These are phyloP conservation scores for Argyrosomus regius DNA, from an alignment of 2,797 vertebrate species.

Conservation along the genomic window DNA sequence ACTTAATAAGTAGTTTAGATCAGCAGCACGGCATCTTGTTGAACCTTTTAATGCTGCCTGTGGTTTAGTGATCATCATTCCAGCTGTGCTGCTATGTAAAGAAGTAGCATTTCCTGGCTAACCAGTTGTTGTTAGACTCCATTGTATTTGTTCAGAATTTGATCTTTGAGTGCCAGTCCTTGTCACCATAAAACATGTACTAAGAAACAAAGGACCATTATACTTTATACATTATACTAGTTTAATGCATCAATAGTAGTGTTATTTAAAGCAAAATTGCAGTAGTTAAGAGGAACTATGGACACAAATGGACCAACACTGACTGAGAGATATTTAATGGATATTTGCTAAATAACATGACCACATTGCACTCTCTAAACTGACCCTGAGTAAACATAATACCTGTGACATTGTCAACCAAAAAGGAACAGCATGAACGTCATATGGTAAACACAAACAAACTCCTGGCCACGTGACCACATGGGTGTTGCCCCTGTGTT, in stretches of 20 bases:
- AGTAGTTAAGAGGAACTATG: not conserved
- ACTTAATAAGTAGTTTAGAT: not conserved
- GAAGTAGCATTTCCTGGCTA: conserved; percentile 14
- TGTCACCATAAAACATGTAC: not conserved
- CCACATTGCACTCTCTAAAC: not conserved
- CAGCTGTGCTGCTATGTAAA: not conserved
- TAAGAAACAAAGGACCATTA: not conserved
- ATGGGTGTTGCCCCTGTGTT: not conserved
- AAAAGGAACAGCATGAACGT: not conserved
- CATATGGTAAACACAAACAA: not conserved
- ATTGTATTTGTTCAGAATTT: not conserved
- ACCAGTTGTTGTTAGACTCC: conserved; percentile 6
- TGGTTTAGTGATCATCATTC: not conserved
- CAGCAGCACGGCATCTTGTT: not conserved
- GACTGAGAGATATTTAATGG: not conserved
- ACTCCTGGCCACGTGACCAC: not conserved
- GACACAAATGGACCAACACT: not conserved
- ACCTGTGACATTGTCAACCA: not conserved
- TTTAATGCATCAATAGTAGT: not conserved
- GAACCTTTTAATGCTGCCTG: not conserved
- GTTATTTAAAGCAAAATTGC: not conserved
- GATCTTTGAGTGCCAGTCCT: not conserved
- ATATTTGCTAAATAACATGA: not conserved
- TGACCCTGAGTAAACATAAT: not conserved
- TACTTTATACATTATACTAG: too few species aligned